Conservation (phyloP, 37 sponge, comb jelly and placozoan genomes). For the Agelas oroides region DNA sequence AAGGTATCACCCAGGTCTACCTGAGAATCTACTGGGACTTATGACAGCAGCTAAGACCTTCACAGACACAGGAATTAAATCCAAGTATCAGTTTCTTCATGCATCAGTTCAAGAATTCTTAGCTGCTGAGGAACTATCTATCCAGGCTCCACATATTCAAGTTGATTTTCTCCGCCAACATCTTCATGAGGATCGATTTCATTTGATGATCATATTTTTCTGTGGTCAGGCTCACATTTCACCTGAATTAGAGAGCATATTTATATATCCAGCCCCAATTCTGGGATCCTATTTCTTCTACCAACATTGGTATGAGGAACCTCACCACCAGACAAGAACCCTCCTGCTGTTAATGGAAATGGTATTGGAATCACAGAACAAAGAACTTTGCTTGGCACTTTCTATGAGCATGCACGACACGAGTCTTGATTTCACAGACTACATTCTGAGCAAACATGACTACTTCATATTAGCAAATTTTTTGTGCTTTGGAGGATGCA, state of each 20-base stretch:
- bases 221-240: no score
- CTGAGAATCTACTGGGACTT: not conserved
- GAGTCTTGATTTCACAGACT: no score
- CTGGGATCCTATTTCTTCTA: no score
- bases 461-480: no score
- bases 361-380: conserved; percentile 6
- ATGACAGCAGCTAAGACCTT: not conserved
- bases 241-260: no score
- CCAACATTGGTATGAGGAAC: not conserved
- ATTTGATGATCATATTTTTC: not conserved
- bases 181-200: not conserved
- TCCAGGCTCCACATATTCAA: not conserved
- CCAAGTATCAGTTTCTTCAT: conserved; percentile 9
- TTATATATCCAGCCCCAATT: no score
- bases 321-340: not conserved
- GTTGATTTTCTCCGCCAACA: not conserved
- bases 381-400: no score
- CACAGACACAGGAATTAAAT: not conserved
- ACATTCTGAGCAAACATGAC: no score
- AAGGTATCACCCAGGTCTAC: not conserved
- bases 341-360: not conserved
- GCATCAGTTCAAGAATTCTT: not conserved
- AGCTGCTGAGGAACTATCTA: not conserved
- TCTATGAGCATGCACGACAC: no score
- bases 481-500: no score